Evolutionary conservation across 2,888 invertebrate species (phyloP).

Genomic region (Allophyes oxyacanthae): DNA sequence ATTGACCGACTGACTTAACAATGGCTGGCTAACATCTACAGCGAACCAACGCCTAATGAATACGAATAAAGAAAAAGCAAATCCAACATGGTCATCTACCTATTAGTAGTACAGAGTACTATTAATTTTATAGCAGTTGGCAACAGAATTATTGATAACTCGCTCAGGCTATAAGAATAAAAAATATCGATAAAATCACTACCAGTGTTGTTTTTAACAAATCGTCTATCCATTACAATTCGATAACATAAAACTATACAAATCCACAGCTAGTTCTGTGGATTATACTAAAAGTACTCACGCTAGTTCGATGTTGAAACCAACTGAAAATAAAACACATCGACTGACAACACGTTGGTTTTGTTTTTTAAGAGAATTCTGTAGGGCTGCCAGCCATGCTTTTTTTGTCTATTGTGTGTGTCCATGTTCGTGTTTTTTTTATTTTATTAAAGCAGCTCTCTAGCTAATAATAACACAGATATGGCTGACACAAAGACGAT

Average conservation of each 20-base stretch:
- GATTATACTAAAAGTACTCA: slow-evolving; percentile 4
- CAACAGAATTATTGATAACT: slow-evolving; percentile 4
- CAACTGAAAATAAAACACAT: slow-evolving; percentile 52
- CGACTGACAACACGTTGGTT: slow-evolving; percentile 24
- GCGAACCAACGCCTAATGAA: not conserved
- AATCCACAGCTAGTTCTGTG: slow-evolving; percentile 5
- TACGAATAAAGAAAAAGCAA: slow-evolving; percentile 5
- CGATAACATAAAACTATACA: slow-evolving; percentile 1
- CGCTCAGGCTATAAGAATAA: slow-evolving; percentile 5
- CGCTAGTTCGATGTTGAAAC: slow-evolving; percentile 42
- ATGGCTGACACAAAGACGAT: no score
- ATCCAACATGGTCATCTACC: not conserved
- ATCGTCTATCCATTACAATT: no score
- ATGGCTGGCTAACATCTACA: no score
- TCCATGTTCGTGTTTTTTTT: not conserved
- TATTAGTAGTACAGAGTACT: no score
- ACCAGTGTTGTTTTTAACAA: slow-evolving; percentile 16
- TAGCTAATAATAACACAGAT: no score
- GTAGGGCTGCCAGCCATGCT: slow-evolving; percentile 22
- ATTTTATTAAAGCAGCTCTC: no score
- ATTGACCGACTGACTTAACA: no score
- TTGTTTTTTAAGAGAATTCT: slow-evolving; percentile 18
- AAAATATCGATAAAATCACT: slow-evolving; percentile 16
- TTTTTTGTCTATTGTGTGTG: slow-evolving; percentile 1
- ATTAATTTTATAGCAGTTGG: slow-evolving; percentile 17